Evolutionary conservation across 2,888 invertebrate species (phyloP).

Genomic region (Tethea ocularis): DNA sequence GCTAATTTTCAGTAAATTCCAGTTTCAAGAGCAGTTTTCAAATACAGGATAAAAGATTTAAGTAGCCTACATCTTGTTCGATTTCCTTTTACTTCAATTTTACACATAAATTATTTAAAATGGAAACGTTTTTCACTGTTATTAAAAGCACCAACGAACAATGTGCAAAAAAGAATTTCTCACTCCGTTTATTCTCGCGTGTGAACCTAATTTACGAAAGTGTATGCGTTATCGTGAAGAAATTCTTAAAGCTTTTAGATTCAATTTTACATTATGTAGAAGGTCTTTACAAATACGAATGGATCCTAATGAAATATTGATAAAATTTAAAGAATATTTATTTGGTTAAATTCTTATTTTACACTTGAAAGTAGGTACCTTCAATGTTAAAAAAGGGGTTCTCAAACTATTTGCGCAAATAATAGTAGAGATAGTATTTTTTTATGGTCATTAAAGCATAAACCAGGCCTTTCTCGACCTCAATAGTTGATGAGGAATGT

Average conservation of each 20-base stretch:
- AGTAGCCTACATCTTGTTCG: too few species aligned
- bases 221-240: slow-evolving; percentile 8
- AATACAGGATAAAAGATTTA: too few species aligned
- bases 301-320: not conserved
- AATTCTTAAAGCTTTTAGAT: not conserved
- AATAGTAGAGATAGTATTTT: too few species aligned
- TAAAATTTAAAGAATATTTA: not conserved
- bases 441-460: too few species aligned
- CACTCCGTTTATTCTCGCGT: slow-evolving; percentile 2
- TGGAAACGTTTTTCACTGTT: not conserved
- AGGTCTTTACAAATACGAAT: not conserved
- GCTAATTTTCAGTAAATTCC: too few species aligned
- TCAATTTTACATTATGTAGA: not conserved
- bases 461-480: too few species aligned
- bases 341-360: too few species aligned
- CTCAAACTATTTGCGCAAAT: too few species aligned
- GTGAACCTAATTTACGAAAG: not conserved
- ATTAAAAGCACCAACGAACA: not conserved
- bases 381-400: too few species aligned
- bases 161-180: slow-evolving; percentile 1
- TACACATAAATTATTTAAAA: not conserved
- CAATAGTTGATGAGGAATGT: too few species aligned
- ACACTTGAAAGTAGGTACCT: too few species aligned
- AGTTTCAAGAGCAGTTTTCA: too few species aligned
- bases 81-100: not conserved